phyloP scores from a whole-genome alignment of 2,888 invertebrate species.

The Sphaerolaimus hirsutus region DNA sequence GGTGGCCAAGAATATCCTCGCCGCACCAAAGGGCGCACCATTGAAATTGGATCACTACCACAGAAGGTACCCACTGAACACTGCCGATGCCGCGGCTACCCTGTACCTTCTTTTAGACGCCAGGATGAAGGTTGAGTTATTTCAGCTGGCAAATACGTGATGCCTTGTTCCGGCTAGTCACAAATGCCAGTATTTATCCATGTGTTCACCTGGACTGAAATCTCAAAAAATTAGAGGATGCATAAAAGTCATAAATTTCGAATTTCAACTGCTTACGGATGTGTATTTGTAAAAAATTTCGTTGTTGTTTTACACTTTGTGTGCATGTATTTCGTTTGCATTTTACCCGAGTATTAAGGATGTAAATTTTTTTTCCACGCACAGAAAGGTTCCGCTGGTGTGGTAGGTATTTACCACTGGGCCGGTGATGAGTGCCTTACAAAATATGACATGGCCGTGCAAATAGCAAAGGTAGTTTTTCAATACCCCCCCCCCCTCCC shows the following conservation, averaged over 20 bases:
- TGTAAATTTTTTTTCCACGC: neutral
- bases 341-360: no score
- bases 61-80: slow-evolving; percentile 30
- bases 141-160: slow-evolving; percentile 8
- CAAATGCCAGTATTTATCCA: no score
- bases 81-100: slow-evolving; percentile 28
- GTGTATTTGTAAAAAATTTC: no score
- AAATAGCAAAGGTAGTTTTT: no score
- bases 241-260: no score
- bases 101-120: slow-evolving; percentile 15
- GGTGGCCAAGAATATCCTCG: slow-evolving; percentile 20
- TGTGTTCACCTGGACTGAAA: no score
- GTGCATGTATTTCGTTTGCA: no score
- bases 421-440: slow-evolving; percentile 32
- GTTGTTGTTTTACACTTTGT: no score
- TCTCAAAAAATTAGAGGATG: no score
- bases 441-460: slow-evolving; percentile 32
- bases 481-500: no score
- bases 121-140: neutral
- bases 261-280: no score
- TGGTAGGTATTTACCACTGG: slow-evolving; percentile 34
- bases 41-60: slow-evolving; percentile 29
- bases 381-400: slow-evolving; percentile 12
- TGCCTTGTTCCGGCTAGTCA: no score
- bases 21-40: slow-evolving; percentile 3